Base-by-base conservation (phyloP, 2,113 vertebrate species). In the Albula goreensis region DNA sequence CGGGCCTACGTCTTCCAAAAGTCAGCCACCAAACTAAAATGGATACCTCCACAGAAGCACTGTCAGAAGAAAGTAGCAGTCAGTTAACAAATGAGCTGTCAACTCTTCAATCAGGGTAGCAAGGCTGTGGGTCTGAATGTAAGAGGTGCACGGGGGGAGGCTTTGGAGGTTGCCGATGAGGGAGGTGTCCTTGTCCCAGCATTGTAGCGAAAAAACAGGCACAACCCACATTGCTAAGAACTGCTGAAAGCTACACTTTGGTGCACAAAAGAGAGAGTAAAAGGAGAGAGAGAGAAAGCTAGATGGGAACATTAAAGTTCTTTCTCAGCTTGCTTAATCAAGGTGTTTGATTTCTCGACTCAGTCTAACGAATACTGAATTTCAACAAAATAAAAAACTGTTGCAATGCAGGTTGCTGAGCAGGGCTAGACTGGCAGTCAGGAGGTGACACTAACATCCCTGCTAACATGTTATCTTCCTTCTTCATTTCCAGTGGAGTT, bases 251-350 rank as follows among this genome's bases (percentile, higher is more conserved):
- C 84, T 88, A 90, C 81, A 90, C 86, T 57, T 60, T 79, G 83
- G 79, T 86, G 83, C 60, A 48, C 74, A 88, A 87, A 80, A 60
- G 74, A 91, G 87, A 78, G 74, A 78, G 5, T 3, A 6, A 19
- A 19, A 66, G 60, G 57, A 78, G n/a, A 31, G n/a, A 78, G 8
- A 78, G 41, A 79, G 57, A 41, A 48, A 86, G 31, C 78, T 92
- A 94, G 93, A 92, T 93, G 92, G 93, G 56, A 88, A 56, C 80
- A 88, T 83, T 66, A 22, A 82, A 70, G 81, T 79, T 57, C 41
- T 66, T 57, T 81, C 85, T 86, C 85, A 60, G 88, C 87, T 86
- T 87, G 88, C 63, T 86, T 85, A 90, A 56, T 92, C 88, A 91
- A 80, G 89, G 93, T 90, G 84, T 90, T 87, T 82, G 86, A 86